Conservation (phyloP, 2,113 vertebrate species). For the Melanocharis versteri region DNA sequence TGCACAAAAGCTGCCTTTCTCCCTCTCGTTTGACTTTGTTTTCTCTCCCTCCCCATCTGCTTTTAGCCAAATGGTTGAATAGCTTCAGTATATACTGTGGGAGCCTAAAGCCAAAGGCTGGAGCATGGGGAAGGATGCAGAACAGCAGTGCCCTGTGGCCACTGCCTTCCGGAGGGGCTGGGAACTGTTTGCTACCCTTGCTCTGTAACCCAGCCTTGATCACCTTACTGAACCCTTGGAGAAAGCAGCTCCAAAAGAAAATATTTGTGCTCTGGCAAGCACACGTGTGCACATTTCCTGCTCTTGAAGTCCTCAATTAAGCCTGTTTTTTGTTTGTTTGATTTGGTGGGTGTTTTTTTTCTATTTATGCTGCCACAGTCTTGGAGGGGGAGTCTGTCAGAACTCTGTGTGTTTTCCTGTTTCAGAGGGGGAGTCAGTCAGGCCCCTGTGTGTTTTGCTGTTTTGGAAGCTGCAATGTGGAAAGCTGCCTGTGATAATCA, state of each 20-base stretch:
- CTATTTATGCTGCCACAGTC: not conserved
- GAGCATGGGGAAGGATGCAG: slow-evolving; percentile 22
- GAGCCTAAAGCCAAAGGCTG: slow-evolving; percentile 35
- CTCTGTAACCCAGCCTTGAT: slow-evolving; percentile 1
- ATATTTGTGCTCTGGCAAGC: slow-evolving; percentile 46
- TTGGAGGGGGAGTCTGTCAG: not conserved
- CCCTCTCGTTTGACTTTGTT: slow-evolving; percentile 58
- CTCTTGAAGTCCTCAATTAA: slow-evolving; percentile 36
- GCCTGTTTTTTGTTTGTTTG: not conserved
- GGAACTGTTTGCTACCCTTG: slow-evolving; percentile 19
- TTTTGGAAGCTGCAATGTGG: not conserved
- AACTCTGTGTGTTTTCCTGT: not conserved
- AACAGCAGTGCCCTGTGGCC: slow-evolving; percentile 37
- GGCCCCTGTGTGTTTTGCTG: not conserved
- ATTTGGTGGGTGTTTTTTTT: not conserved
- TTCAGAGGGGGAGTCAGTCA: not conserved
- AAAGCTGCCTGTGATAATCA: not conserved
- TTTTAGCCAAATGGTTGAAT: slow-evolving; percentile 71
- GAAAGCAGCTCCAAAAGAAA: slow-evolving; percentile 27
- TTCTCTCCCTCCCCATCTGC: slow-evolving; percentile 55
- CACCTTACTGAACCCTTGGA: slow-evolving; percentile 23
- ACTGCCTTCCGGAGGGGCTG: slow-evolving; percentile 47
- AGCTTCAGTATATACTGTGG: slow-evolving; percentile 56
- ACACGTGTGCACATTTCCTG: slow-evolving; percentile 29
- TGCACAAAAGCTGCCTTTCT: slow-evolving; percentile 70